Percentiles rank a stretch among this genome's conserved stretches.
These are phyloP conservation scores for Idaea straminata DNA, from an alignment of 2,888 invertebrate species.

Conservation along the genomic window DNA sequence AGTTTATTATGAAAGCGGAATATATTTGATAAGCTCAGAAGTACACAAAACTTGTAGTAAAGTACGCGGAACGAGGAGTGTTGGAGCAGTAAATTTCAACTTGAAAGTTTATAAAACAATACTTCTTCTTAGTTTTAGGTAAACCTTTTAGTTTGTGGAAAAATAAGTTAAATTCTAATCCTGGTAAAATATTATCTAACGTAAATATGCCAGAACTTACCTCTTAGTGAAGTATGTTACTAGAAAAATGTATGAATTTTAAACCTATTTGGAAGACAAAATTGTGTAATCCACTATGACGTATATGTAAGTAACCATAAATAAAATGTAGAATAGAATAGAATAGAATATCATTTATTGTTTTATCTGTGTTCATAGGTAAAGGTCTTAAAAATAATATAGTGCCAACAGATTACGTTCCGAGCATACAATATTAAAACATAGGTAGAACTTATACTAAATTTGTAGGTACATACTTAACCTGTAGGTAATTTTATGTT, in stretches of 20 bases:
- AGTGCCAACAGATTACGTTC: no score
- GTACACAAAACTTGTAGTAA: conserved; percentile 7
- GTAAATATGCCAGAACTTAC: not conserved
- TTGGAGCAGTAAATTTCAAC: conserved; percentile 17
- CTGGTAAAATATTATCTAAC: not conserved
- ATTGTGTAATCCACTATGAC: no score
- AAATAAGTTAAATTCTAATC: conserved; percentile 12
- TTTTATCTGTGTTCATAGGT: no score
- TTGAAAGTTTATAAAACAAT: conserved; percentile 17
- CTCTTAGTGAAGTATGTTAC: conserved; percentile 4
- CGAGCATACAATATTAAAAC: no score
- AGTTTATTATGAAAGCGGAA: conserved; percentile 20
- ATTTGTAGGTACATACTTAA: no score
- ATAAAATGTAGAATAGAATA: no score
- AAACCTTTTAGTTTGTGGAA: not conserved
- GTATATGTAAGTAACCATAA: no score
- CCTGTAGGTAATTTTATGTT: no score
- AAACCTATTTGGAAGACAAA: no score
- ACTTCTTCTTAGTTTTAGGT: conserved; percentile 9
- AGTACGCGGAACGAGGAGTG: conserved; percentile 9
- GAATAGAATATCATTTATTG: no score
- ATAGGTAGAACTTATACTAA: no score
- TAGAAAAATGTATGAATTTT: not conserved
- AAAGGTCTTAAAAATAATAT: no score
- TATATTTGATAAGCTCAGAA: conserved; percentile 18